These are phyloP conservation scores for Discoglossus pictus DNA, from an alignment of 2,797 vertebrate species.

Conservation along the genomic window DNA sequence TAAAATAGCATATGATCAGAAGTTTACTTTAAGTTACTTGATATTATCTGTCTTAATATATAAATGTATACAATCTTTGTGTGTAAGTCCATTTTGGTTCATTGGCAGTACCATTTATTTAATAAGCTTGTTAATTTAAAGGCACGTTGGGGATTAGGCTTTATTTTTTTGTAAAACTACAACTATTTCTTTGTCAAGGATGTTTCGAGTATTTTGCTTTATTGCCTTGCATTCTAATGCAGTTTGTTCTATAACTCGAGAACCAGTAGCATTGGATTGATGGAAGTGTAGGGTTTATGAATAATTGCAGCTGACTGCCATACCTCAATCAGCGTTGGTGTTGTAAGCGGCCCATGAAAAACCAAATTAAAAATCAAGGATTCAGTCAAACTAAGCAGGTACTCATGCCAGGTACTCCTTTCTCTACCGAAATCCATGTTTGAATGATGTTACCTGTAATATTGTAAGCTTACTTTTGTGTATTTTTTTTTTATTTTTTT, in stretches of 20 bases:
- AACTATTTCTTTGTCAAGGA: slow-evolving; percentile 81
- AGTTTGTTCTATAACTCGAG: slow-evolving; percentile 90
- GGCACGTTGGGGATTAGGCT: slow-evolving; percentile 83
- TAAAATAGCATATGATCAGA: slow-evolving; percentile 71
- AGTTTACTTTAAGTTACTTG: slow-evolving; percentile 68
- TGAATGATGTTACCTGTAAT: slow-evolving; percentile 99
- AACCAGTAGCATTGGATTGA: slow-evolving; percentile 91
- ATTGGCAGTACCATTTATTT: slow-evolving; percentile 75
- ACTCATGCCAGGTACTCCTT: slow-evolving; percentile 99
- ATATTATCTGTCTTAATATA: slow-evolving; percentile 57
- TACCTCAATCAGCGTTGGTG: slow-evolving; percentile 99
- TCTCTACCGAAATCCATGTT: slow-evolving; percentile 99
- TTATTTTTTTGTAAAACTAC: slow-evolving; percentile 88
- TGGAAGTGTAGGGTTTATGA: slow-evolving; percentile 98
- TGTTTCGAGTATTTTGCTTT: slow-evolving; percentile 86
- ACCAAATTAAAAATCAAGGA: slow-evolving; percentile 99
- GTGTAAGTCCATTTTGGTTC: slow-evolving; percentile 79
- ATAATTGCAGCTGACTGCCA: slow-evolving; percentile 99
- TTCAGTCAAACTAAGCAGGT: slow-evolving; percentile 99
- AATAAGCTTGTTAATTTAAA: slow-evolving; percentile 73
- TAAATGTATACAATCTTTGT: slow-evolving; percentile 73
- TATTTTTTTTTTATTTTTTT: slow-evolving; percentile 63
- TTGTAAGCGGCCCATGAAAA: slow-evolving; percentile 99
- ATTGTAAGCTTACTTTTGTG: slow-evolving; percentile 84
- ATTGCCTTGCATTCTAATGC: slow-evolving; percentile 91